These are phyloP conservation scores for Drosophila cognata DNA, from an alignment of 2,888 invertebrate species.

Conservation along the genomic window DNA sequence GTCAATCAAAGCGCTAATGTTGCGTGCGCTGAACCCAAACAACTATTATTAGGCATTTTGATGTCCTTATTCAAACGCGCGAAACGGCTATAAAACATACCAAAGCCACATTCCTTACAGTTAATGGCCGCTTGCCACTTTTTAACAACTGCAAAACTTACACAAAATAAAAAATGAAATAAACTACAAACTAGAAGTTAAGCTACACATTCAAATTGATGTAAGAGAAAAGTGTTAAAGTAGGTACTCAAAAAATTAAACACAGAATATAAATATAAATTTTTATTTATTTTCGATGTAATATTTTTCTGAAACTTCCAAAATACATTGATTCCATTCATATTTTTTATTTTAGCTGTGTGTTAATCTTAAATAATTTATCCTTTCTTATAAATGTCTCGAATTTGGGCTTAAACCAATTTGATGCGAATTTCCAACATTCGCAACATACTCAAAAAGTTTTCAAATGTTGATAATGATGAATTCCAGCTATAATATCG, in stretches of 20 bases:
- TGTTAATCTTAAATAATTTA: background rate
- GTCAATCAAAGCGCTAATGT: constrained; percentile 49
- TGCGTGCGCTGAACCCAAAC: constrained; percentile 42
- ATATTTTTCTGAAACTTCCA: background rate
- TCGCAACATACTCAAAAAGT: background rate
- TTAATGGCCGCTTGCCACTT: background rate
- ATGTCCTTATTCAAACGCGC: constrained; percentile 14
- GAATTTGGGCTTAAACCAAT: accelerated
- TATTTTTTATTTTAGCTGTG: background rate
- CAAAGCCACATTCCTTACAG: background rate
- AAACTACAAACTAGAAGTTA: too few relatives aligned
- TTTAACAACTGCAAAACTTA: background rate
- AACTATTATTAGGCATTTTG: constrained; percentile 29
- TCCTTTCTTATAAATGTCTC: background rate
- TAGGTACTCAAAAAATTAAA: too few relatives aligned
- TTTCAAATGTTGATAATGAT: background rate
- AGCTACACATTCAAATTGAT: too few relatives aligned
- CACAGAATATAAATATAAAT: too few relatives aligned
- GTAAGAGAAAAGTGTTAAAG: too few relatives aligned
- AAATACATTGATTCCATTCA: background rate
- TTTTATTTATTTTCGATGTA: background rate
- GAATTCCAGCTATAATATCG: background rate
- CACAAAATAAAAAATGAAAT: too few relatives aligned
- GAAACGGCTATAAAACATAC: constrained; percentile 9
- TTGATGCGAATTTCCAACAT: background rate